Base-by-base conservation (phyloP, 2,113 vertebrate genomes). In the Drymodes brunneopygia region DNA sequence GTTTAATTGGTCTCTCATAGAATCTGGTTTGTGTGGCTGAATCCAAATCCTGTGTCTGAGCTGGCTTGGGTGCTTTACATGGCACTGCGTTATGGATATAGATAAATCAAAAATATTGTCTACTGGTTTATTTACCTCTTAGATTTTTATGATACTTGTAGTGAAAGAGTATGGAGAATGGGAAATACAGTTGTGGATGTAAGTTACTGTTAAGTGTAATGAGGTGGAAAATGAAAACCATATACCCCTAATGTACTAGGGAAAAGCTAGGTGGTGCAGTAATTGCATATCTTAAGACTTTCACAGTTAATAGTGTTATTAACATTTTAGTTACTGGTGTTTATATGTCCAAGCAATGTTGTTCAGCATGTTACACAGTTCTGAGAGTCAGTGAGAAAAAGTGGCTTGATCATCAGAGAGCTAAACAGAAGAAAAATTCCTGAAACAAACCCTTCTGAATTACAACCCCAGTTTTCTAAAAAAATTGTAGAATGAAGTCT, bases 381-480 rank as follows among this genome's bases (percentile, higher is more conserved):
- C 56, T 80, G 33, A 40, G 47, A 70, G 29, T 31, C 58, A 33
- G 17, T 28, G 42, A 38, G 44, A 44, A 58, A 45, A 77, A 22
- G 38, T 18, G 33, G 10, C 24, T n/a, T 57, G 42, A 42, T 66
- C 21, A 40, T 33, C 58, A 71, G 61, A 60, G 44, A 65, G 45
- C 15, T 65, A 54, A 42, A 18, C 8, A 53, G 29, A 67, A 53
- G 31, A 67, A 44, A 71, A 81, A 42, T 44, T 66, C 47, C 42
- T 44, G 22, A 17, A 80, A 18, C 11, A 81, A 73, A 72, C 4
- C 54, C 5, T 14, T 66, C 44, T 81, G 56, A 92, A 56, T 47
- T 64, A 12, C 4, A 23, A 10, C 29, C 15, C 13, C 0, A 24
- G 0, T 51, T 86, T 86, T 67, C 38, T 38, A 38, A 0, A 53